These are phyloP conservation scores for Morpho achilles DNA, from an alignment of 2,888 invertebrate genomes.

Conservation along the genomic window DNA sequence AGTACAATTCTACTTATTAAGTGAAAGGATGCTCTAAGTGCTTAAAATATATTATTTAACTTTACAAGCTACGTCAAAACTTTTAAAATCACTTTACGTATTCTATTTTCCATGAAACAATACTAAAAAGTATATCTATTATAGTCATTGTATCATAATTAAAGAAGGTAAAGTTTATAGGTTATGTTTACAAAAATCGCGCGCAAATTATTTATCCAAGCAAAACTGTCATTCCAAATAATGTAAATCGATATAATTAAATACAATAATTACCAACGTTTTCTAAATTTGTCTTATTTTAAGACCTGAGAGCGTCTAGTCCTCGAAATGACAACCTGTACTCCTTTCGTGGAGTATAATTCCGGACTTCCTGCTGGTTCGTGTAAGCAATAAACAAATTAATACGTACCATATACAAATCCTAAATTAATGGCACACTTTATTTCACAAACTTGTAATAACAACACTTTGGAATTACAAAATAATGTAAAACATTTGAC, in stretches of 20 bases:
- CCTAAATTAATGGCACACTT: conserved; percentile 37
- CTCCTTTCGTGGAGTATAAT: conserved; percentile 50
- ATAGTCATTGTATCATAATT: too few relatives aligned
- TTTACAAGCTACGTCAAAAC: too few relatives aligned
- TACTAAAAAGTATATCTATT: too few relatives aligned
- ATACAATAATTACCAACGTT: background rate
- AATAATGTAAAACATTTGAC: conserved; percentile 56
- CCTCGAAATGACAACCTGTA: conserved; percentile 54
- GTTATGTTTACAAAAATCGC: conserved; percentile 71
- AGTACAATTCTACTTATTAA: too few relatives aligned
- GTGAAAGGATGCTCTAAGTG: too few relatives aligned
- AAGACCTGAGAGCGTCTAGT: conserved; percentile 34
- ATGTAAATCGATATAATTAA: background rate
- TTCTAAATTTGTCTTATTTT: background rate
- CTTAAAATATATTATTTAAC: too few relatives aligned
- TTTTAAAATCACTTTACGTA: too few relatives aligned
- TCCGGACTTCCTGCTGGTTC: conserved; percentile 19
- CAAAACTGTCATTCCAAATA: background rate
- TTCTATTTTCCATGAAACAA: too few relatives aligned
- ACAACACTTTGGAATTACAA: conserved; percentile 42
- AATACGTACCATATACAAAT: conserved; percentile 43
- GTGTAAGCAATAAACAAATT: conserved; percentile 31
- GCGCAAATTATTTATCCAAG: conserved; percentile 19
- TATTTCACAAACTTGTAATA: conserved; percentile 39
- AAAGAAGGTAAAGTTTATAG: conserved; percentile 42